Conservation (phyloP, 2,113 vertebrate genomes). For the Bostrychus sinensis region DNA sequence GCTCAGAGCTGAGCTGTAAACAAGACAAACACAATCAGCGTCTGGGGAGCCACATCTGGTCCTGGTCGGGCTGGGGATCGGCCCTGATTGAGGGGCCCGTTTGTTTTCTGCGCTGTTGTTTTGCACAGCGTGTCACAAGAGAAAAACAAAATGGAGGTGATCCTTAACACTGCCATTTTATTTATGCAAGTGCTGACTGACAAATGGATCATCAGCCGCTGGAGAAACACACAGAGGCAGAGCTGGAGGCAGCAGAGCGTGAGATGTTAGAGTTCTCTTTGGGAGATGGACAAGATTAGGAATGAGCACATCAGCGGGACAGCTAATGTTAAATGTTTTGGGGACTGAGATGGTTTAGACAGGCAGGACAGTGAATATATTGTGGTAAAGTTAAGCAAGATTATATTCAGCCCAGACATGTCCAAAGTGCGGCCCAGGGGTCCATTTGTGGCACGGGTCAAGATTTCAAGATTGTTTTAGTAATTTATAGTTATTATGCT, state of each 20-base stretch:
- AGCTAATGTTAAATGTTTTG: too few species aligned
- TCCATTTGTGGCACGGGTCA: too few species aligned
- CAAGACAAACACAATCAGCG: constrained; percentile 76
- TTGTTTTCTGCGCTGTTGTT: constrained; percentile 61
- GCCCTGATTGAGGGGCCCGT: constrained; percentile 64
- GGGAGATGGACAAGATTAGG: too few species aligned
- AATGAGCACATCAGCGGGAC: too few species aligned
- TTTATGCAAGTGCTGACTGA: neutral
- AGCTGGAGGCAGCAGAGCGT: too few species aligned
- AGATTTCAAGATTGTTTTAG: too few species aligned
- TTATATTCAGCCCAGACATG: too few species aligned
- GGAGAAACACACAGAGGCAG: constrained; percentile 2
- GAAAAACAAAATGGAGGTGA: constrained; percentile 44
- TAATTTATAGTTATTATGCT: too few species aligned
- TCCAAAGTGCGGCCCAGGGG: too few species aligned
- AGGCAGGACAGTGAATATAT: too few species aligned
- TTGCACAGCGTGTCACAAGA: constrained; percentile 42
- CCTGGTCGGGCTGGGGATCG: constrained; percentile 48
- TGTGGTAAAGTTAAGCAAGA: too few species aligned
- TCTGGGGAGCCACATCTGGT: constrained; percentile 75
- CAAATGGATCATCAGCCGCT: constrained; percentile 2
- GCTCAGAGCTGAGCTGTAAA: constrained; percentile 67
- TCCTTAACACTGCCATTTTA: constrained; percentile 28
- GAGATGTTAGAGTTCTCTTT: neutral
- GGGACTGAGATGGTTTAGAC: too few species aligned